Evolutionary conservation across 2,888 invertebrate species (phyloP).

Genomic region (Drosophila yooni): DNA sequence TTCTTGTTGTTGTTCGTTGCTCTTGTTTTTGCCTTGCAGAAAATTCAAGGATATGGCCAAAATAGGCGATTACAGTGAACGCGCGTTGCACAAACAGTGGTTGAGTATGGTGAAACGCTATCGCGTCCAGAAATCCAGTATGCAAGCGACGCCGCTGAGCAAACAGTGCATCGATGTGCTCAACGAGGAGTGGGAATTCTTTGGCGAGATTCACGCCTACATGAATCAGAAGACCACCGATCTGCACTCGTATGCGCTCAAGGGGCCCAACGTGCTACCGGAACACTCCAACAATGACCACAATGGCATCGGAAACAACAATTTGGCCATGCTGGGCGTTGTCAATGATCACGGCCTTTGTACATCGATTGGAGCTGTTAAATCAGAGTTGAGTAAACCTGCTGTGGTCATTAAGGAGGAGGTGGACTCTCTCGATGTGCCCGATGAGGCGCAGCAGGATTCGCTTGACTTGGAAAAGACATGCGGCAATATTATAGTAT

Average conservation of each 20-base stretch:
- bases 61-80: conserved; percentile 79
- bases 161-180: conserved; percentile 46
- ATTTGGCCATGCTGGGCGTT: conserved; percentile 56
- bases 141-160: conserved; percentile 35
- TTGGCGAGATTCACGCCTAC: conserved; percentile 80
- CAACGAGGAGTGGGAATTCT: conserved; percentile 83
- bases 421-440: conserved; percentile 8
- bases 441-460: conserved; percentile 23
- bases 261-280: conserved; percentile 52
- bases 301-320: conserved; percentile 1
- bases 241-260: conserved; percentile 82
- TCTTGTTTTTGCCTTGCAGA: conserved; percentile 37
- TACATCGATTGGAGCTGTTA: background rate
- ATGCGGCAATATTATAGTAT: background rate
- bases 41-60: conserved; percentile 75
- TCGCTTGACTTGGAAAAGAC: conserved; percentile 8
- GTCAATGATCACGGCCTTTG: conserved; percentile 79
- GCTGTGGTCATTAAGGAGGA: conserved; percentile 21
- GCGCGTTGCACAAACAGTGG: conserved; percentile 83
- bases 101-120: conserved; percentile 80
- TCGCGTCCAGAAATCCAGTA: conserved; percentile 80
- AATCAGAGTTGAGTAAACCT: background rate
- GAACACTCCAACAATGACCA: background rate
- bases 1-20: conserved; percentile 1
- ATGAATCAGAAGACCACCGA: conserved; percentile 83